These are phyloP conservation scores for Dromiciops gliroides DNA, from an alignment of 2,113 vertebrate species.

Conservation along the genomic window DNA sequence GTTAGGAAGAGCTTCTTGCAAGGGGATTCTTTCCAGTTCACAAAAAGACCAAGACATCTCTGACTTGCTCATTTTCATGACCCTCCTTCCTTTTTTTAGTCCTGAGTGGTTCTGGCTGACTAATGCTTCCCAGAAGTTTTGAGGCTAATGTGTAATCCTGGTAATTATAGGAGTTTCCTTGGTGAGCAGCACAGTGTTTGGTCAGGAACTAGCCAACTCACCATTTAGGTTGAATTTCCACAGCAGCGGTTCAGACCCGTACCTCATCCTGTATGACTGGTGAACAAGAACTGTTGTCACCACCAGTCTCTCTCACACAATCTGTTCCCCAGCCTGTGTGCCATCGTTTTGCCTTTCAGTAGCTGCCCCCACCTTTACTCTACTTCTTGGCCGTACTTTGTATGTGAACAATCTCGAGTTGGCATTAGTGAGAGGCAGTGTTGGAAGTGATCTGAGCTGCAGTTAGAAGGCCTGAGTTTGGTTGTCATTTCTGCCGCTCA, in stretches of 20 bases:
- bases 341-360: neutral
- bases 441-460: neutral
- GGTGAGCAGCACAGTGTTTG: slow-evolving; percentile 31
- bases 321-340: fast-evolving
- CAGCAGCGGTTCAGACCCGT: neutral
- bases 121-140: slow-evolving; percentile 43
- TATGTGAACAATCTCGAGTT: neutral
- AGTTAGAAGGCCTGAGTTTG: neutral
- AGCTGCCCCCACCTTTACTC: neutral
- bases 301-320: neutral
- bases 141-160: slow-evolving; percentile 25
- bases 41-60: slow-evolving; percentile 16
- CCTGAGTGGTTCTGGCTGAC: neutral
- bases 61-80: neutral
- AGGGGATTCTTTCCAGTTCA: slow-evolving; percentile 1
- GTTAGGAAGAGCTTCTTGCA: neutral
- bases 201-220: slow-evolving; percentile 23
- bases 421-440: neutral
- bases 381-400: neutral
- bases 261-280: neutral
- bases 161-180: slow-evolving; percentile 52
- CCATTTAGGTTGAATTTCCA: slow-evolving; percentile 11
- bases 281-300: neutral
- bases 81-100: slow-evolving; percentile 11
- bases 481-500: neutral